Evolutionary conservation across 64 coral and sea anemone genomes (phyloP).

Genomic region (Actinia tenebrosa): DNA sequence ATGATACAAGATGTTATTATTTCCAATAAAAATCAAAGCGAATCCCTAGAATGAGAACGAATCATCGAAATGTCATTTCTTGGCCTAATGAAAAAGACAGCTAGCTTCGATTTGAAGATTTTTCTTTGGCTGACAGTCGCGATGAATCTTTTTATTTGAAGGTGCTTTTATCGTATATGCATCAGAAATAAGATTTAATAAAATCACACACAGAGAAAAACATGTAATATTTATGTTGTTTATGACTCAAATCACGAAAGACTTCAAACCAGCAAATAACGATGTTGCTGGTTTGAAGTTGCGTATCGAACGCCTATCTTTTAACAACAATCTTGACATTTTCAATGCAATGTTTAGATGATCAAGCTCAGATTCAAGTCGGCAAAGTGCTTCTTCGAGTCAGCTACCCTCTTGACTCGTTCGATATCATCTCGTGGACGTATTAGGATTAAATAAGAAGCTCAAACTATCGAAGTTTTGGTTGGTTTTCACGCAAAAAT

Average conservation of each 20-base stretch:
- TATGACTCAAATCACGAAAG: neutral
- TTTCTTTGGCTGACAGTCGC: neutral
- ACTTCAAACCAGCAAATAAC: neutral
- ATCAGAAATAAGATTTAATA: neutral
- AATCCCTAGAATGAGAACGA: neutral
- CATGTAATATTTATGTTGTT: neutral
- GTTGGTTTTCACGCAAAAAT: neutral
- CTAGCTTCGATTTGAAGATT: neutral
- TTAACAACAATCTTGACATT: neutral
- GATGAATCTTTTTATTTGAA: neutral
- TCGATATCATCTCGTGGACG: neutral
- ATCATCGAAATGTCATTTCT: neutral
- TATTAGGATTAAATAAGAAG: neutral
- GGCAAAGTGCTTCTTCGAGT: neutral
- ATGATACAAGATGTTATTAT: neutral
- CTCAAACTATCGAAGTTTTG: neutral
- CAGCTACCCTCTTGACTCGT: conserved; percentile 4
- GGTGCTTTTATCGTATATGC: neutral
- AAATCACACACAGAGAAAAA: neutral
- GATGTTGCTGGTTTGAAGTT: neutral
- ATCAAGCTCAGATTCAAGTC: neutral
- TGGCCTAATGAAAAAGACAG: neutral
- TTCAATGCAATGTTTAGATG: conserved; percentile 5
- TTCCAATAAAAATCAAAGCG: neutral
- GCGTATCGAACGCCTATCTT: neutral